These are phyloP conservation scores for Spongilla lacustris DNA, from an alignment of 37 sponge, comb jelly and placozoan genomes.

Conservation along the genomic window DNA sequence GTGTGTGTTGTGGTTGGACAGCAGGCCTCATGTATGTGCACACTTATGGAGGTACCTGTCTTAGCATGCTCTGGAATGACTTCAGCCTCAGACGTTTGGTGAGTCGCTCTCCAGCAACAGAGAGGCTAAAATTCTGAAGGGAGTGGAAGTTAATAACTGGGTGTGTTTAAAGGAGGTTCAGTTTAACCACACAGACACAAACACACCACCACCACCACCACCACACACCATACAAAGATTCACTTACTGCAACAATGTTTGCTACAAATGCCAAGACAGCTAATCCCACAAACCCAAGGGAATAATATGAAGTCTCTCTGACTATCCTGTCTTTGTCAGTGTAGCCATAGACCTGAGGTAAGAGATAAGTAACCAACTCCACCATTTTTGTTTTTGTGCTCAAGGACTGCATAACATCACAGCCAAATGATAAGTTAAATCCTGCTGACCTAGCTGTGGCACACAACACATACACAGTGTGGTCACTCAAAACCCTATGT, in stretches of 20 bases:
- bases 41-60: constrained; percentile 54
- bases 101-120: constrained; percentile 74
- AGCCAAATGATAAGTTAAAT: no score
- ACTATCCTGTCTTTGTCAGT: constrained; percentile 22
- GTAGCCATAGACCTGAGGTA: constrained; percentile 66
- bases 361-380: no score
- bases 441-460: no score
- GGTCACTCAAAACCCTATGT: no score
- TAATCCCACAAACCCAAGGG: constrained; percentile 35
- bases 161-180: no score
- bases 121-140: constrained; percentile 53
- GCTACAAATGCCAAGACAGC: constrained; percentile 33
- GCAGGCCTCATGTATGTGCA: no score
- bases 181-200: constrained; percentile 33
- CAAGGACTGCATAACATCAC: no score
- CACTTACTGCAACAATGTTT: constrained; percentile 48
- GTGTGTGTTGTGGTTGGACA: no score
- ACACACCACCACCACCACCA: no score
- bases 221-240: background rate
- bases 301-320: background rate
- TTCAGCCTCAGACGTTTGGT: constrained; percentile 73
- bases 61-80: constrained; percentile 77
- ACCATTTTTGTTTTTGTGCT: no score
- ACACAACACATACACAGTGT: no score
- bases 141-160: background rate